Evolutionary conservation across 2,113 vertebrate species (phyloP), one percentile per base, ranked within the genome.

Genomic region (Festucalex cinctus): DNA sequence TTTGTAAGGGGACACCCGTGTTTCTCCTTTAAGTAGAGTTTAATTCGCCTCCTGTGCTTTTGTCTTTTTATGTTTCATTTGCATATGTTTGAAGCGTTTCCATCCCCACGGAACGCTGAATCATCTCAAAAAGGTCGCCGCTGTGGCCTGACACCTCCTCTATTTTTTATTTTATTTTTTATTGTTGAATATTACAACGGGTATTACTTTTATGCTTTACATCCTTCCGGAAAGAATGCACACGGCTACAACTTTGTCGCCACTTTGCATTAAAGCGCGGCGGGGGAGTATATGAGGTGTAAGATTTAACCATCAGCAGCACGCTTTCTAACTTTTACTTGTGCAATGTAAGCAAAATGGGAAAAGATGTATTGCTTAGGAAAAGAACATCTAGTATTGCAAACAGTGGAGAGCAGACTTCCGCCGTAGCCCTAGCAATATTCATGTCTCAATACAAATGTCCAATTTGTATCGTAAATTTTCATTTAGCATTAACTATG

Each of bases 221-320:
- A 57, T 57, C n/a, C 48, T 35, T 58, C 73, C 37, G 48, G 39
- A 63, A 74, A 81, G 81, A 73, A 32, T 74, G 78, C 80, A 63
- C 2, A 74, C 61, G 53, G 46, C 67, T 68, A 70, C 63, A 80
- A 63, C 44, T 79, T 76, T 81, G 35, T 51, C 37, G 28, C 69
- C 32, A 20, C 51, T 63, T 67, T 73, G 79, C 75, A 17, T 83
- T 86, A 60, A 82, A 86, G 76, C 75, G 39, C n/a, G 22, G n/a
- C 20, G 37, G 67, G 53, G 17, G 73, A 77, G 53, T 78, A 77
- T 80, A 85, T 72, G 79, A 85, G 66, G 57, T 84, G 82, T 75
- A 9, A 66, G 56, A 83, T 84, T 75, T 68, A 75, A 80, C 68
- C 54, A 74, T 74, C 60, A 17, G 59, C 60, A 9, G 59, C 70